Conservation (phyloP, 2,797 vertebrate genomes). For the Erpetoichthys calabaricus region DNA sequence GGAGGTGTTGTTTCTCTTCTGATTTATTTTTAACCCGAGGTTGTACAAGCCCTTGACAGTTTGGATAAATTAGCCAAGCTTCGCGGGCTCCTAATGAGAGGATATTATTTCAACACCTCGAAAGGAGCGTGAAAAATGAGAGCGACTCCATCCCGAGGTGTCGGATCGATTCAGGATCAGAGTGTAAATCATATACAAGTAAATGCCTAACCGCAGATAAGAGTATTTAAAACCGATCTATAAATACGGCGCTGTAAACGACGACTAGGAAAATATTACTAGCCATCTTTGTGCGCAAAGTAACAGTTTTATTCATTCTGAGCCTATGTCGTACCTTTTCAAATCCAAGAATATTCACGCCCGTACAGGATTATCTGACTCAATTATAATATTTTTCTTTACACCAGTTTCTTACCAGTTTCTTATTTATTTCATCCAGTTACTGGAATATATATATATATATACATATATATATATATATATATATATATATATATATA, state of each 20-base stretch:
- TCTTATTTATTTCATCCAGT: too few relatives aligned
- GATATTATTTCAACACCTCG: slow-evolving; percentile 80
- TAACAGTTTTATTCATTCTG: too few relatives aligned
- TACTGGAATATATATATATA: too few relatives aligned
- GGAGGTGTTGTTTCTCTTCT: slow-evolving; percentile 63
- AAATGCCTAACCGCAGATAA: slow-evolving; percentile 56
- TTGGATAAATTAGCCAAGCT: slow-evolving; percentile 88
- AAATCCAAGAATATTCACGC: too few relatives aligned
- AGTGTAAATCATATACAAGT: slow-evolving; percentile 66
- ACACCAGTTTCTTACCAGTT: too few relatives aligned
- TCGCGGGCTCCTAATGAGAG: slow-evolving; percentile 81
- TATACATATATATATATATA: too few relatives aligned
- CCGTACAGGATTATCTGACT: too few relatives aligned
- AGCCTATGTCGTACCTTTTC: too few relatives aligned
- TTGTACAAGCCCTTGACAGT: slow-evolving; percentile 86
- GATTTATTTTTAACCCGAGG: slow-evolving; percentile 94
- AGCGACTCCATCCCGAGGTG: slow-evolving; percentile 69
- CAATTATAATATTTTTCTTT: too few relatives aligned
- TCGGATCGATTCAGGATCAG: slow-evolving; percentile 87
- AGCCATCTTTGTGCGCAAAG: too few relatives aligned
- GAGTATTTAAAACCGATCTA: slow-evolving; percentile 55
- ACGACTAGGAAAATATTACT: background rate
- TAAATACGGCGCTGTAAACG: slow-evolving; percentile 48
- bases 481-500: too few relatives aligned
- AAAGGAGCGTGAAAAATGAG: slow-evolving; percentile 79